Evolutionary conservation across 2,113 vertebrate genomes (phyloP), one percentile per base, ranked within the genome.

Genomic region (Rhynchomys soricoides): DNA sequence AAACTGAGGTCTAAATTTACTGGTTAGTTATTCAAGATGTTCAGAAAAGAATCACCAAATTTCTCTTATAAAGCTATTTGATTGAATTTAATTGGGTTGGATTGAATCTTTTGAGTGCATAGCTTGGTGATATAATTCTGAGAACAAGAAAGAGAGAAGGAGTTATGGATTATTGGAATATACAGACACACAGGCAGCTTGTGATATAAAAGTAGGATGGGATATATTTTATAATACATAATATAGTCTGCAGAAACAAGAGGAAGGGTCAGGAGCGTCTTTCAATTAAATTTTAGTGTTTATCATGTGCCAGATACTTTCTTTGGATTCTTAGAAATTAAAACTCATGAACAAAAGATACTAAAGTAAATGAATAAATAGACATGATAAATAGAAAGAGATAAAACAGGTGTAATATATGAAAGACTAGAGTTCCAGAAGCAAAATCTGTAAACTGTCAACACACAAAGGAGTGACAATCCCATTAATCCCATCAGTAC

Each of bases 291-390:
- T 82, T 79, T 86, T 86, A 91, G 52, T n/a, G 52, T 57, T 66
- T 75, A 43, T 75, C 71, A 81, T 22, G 1, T 94, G 19, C 19
- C 29, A 57, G 7, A 55, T 6, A 66, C n/a, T 8, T 7, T 93
- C 19, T 85, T 52, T 81, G 8, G 50, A 81, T 95, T 50, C 79
- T 97, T 90, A 59, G 50, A 57, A 95, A 79, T 66, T 87, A 95
- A 94, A 94, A 64, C 26, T 87, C 40, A 90, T 40, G 2, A 92
- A 59, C 52, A n/a, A 81, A 93, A 57, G 59, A 57, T n/a, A 55
- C 6, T 93, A 29, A 95, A 24, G 19, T 21, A 2, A 24, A 64
- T 62, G 5, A 10, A 45, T 57, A 26, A 62, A 57, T n/a, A 83
- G 57, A 40, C n/a, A n/a, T 43, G 79, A 29, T 77, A 37, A 62